Conservation (phyloP, 1,140 invertebrate genomes). For the Phocides pigmalion region DNA sequence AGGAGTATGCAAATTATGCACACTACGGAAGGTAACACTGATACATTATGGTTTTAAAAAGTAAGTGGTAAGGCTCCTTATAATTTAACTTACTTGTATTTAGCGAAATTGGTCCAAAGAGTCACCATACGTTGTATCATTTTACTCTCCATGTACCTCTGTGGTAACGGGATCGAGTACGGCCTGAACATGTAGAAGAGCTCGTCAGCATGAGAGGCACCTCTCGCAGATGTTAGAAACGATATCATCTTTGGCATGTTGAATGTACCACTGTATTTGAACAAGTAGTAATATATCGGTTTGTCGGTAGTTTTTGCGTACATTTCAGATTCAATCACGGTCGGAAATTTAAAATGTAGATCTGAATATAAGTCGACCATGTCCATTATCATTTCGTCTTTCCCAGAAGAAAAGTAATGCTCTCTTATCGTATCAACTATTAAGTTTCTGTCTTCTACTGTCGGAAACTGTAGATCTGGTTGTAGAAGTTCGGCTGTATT, state of each 20-base stretch:
- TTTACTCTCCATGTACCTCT: conserved; percentile 50
- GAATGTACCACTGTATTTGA: conserved; percentile 67
- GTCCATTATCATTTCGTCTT: conserved; percentile 61
- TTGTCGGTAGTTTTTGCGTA: conserved; percentile 60
- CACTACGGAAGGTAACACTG: too few relatives aligned
- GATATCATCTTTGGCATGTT: conserved; percentile 71
- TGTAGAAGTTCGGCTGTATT: conserved; percentile 51
- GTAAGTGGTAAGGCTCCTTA: too few relatives aligned
- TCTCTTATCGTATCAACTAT: conserved; percentile 49
- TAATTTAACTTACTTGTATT: conserved; percentile 69
- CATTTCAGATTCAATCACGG: conserved; percentile 60
- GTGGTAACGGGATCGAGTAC: conserved; percentile 59
- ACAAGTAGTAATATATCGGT: conserved; percentile 72
- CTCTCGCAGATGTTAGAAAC: conserved; percentile 44
- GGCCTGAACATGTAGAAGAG: conserved; percentile 75
- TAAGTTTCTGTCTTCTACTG: conserved; percentile 50
- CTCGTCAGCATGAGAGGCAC: conserved; percentile 73
- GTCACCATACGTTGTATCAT: conserved; percentile 69
- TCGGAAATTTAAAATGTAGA: conserved; percentile 70
- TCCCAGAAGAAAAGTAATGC: conserved; percentile 59
- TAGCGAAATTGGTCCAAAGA: conserved; percentile 77
- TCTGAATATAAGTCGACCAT: conserved; percentile 73
- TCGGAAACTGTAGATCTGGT: conserved; percentile 62
- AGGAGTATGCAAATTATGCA: conserved; percentile 9
- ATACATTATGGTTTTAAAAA: too few relatives aligned